These are phyloP conservation scores for Conus canariensis DNA, from an alignment of 2,888 invertebrate genomes.

Conservation along the genomic window DNA sequence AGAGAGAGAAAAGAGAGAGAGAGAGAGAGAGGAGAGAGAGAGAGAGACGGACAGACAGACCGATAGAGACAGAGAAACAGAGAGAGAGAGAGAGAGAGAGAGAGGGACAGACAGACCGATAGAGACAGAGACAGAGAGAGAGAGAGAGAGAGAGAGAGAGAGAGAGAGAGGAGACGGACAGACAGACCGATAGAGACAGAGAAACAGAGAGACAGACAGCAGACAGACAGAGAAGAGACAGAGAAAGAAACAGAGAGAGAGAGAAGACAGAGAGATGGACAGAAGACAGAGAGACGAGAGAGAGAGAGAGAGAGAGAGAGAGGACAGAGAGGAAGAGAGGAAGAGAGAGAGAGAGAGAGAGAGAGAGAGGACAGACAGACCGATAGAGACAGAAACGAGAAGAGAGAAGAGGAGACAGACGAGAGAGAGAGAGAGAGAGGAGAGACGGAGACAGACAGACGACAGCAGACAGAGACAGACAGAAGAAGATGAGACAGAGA, in stretches of 20 bases:
- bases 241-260: no score
- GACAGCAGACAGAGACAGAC: neutral
- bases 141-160: neutral
- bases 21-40: neutral
- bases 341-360: constrained; percentile 10
- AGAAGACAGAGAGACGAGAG: no score
- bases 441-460: neutral
- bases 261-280: no score
- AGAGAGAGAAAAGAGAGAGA: no score
- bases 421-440: neutral
- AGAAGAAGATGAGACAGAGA: neutral
- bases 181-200: neutral
- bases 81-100: neutral
- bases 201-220: neutral
- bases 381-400: neutral
- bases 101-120: no score
- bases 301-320: neutral
- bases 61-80: neutral
- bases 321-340: neutral
- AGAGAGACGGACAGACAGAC: neutral
- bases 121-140: neutral
- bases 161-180: neutral
- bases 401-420: neutral
- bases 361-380: neutral
- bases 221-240: no score